Evolutionary conservation across 2,888 invertebrate species (phyloP).

Genomic region (Cerastis rubricosa): DNA sequence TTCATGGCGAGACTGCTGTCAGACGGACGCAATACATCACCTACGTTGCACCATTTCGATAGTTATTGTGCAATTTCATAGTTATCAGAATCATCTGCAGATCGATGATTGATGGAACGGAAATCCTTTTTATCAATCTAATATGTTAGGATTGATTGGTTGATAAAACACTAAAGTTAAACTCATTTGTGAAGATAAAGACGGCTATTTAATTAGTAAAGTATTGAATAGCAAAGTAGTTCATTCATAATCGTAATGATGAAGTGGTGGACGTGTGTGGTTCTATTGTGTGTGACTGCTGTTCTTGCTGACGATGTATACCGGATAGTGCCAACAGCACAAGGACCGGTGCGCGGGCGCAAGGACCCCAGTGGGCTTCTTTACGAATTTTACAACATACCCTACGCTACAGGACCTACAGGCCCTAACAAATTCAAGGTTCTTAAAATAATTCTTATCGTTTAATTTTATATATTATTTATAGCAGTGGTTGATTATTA

Average conservation of each 20-base stretch:
- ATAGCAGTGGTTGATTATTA: not conserved
- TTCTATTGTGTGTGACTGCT: conserved; percentile 12
- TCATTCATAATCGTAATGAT: conserved; percentile 10
- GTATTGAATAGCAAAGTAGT: not conserved
- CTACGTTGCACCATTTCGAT: not conserved
- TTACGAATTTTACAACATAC: conserved; percentile 73
- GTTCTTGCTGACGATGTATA: conserved; percentile 46
- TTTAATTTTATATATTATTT: not conserved
- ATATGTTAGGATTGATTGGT: not conserved
- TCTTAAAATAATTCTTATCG: not conserved
- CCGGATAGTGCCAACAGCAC: conserved; percentile 64
- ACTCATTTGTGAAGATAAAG: not conserved
- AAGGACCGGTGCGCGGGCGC: conserved; percentile 72
- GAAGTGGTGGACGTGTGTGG: conserved; percentile 26
- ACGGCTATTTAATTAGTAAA: not conserved
- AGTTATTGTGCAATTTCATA: not conserved
- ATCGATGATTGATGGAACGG: not conserved
- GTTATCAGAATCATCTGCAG: not conserved
- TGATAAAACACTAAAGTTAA: not conserved
- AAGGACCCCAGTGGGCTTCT: conserved; percentile 63
- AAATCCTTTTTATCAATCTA: not conserved
- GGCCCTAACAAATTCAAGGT: conserved; percentile 75
- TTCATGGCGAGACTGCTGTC: no score
- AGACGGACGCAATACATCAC: not conserved
- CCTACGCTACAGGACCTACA: conserved; percentile 74